Conservation (phyloP, 35 echinoderm and acorn worm species). For the Apostichopus parvimensis region DNA sequence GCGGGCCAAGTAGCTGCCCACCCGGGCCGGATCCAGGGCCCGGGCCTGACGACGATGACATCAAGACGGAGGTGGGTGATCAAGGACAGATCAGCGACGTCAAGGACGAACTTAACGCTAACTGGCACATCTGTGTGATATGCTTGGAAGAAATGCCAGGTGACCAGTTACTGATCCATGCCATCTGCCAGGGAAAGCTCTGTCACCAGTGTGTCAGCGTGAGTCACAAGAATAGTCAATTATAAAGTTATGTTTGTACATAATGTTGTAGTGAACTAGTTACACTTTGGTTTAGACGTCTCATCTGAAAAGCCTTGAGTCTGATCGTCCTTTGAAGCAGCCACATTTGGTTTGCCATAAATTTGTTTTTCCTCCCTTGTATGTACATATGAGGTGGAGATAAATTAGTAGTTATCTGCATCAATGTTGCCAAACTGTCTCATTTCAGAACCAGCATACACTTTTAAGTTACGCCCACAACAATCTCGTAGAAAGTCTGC, state of each 20-base stretch:
- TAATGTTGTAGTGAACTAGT: no score
- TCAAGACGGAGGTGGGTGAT: conserved; percentile 44
- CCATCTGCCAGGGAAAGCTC: conserved; percentile 73
- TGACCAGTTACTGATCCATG: conserved; percentile 82
- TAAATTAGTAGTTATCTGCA: no score
- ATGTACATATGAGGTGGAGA: not conserved
- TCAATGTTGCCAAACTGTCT: no score
- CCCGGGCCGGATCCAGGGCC: not conserved
- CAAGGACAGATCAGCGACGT: conserved; percentile 62
- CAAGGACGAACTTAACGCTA: conserved; percentile 36
- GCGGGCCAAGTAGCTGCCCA: conserved; percentile 18
- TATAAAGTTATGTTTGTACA: no score
- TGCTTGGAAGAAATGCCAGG: conserved; percentile 91
- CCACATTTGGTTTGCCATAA: no score
- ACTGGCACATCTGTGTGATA: conserved; percentile 91
- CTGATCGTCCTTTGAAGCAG: not conserved
- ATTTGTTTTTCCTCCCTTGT: not conserved
- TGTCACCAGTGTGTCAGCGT: conserved; percentile 92
- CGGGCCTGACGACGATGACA: not conserved
- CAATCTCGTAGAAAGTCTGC: no score
- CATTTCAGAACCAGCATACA: no score
- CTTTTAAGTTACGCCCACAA: no score
- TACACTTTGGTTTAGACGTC: no score
- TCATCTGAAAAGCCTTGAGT: not conserved
- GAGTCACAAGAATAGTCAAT: not conserved